Percentiles rank a stretch among this genome's conserved stretches.
Conservation (phyloP, 2,113 vertebrate species). For the Acrocephalus kingi region DNA sequence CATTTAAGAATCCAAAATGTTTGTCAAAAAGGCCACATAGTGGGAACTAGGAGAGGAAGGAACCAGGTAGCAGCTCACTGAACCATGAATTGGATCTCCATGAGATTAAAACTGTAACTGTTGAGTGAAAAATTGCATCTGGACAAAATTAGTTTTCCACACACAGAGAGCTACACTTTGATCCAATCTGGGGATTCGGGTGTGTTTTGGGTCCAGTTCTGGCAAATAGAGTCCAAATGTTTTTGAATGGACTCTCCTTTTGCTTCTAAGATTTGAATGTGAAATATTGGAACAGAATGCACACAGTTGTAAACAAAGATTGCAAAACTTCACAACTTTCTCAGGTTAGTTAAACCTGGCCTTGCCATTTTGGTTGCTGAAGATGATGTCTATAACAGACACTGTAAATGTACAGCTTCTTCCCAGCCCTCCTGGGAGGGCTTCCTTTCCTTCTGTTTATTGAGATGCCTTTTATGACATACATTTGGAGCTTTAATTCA, state of each 20-base stretch:
- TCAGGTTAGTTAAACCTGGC: background rate
- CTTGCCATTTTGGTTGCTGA: background rate
- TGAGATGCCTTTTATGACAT: background rate
- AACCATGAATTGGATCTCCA: background rate
- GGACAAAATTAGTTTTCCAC: background rate
- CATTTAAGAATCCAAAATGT: background rate
- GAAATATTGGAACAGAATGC: background rate
- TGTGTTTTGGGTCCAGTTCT: background rate
- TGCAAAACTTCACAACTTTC: background rate
- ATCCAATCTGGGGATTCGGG: background rate
- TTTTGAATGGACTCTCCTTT: background rate
- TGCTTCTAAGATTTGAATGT: background rate
- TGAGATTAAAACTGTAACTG: background rate
- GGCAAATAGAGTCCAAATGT: background rate
- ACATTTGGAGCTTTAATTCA: background rate
- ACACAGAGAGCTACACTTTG: background rate
- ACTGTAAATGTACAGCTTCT: background rate
- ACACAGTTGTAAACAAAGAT: background rate
- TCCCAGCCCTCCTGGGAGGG: background rate
- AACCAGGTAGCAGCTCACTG: background rate
- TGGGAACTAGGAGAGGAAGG: background rate
- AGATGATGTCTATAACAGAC: background rate
- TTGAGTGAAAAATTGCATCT: background rate
- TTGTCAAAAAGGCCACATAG: background rate
- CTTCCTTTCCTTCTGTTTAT: background rate